Base-by-base conservation (phyloP, 1,140 invertebrate genomes). In the Tetragonula clypearis region DNA sequence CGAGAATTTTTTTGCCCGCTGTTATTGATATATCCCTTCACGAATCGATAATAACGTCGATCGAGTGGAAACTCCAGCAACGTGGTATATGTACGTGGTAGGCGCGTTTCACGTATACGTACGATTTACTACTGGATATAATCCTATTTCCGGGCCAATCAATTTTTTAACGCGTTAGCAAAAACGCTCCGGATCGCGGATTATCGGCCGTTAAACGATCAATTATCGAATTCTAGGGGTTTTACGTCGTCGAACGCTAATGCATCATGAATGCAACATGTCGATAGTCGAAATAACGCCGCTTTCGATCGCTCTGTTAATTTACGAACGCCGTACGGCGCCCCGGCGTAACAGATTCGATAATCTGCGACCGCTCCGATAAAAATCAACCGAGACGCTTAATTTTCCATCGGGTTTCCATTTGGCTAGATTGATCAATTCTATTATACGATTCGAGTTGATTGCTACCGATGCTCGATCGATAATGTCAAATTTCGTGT, bases 161-260 rank as follows among this genome's bases (percentile, higher is more conserved):
- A 75, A 49, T 69, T 77, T 83, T 79, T 71, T 66, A 49, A 56
- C 15, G 17, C 30, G 1, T n/a, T 41, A 11, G 2, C 26, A 30
- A 17, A 56, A 73, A 62, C 55, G 53, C 30, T 56, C 19, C 30
- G 2, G 2, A 15, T 71, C 14, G 12, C 9, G 55, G 68, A 79
- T 84, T 79, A 79, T 79, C 69, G 68, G 53, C 30, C 53, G 23
- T 69, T 76, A 79, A 79, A 35, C 71, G 72, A 80, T 68, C 69
- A 76, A 73, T 73, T 82, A 85, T 82, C 74, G 86, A 87, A 85
- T 85, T 69, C 78, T 60, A 88, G 74, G 41, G 68, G 75, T 82
- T 87, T 88, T 80, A 78, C 58, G 65, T 74, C 56, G 35, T n/a
- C 23, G 56, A 30, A 17, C 19, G 53, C 19, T 75, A 76, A 85